Evolutionary conservation across 2,797 vertebrate species (phyloP).

Genomic region (Momotus momota): DNA sequence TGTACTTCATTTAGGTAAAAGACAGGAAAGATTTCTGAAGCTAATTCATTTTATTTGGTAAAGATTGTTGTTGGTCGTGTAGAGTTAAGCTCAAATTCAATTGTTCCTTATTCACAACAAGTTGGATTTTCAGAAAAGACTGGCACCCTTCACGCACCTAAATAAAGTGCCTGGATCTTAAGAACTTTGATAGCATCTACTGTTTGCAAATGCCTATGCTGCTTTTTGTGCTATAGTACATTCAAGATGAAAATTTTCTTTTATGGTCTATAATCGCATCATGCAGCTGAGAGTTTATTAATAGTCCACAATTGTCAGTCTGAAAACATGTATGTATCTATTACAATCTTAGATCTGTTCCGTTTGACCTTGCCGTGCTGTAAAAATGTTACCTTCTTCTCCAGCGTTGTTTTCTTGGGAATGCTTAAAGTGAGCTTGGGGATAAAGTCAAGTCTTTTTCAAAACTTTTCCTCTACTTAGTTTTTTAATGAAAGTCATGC

Average conservation of each 20-base stretch:
- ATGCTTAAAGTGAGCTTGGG: neutral
- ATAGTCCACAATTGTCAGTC: conserved; percentile 41
- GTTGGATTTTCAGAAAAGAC: neutral
- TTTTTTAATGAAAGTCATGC: neutral
- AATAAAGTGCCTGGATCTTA: neutral
- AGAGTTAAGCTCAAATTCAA: neutral
- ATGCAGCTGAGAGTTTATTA: conserved; percentile 54
- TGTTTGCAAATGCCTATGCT: conserved; percentile 21
- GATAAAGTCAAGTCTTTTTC: neutral
- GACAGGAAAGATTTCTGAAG: neutral
- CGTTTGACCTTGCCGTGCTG: neutral
- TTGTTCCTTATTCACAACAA: neutral
- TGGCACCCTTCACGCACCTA: neutral
- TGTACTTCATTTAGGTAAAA: neutral
- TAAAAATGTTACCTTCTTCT: neutral
- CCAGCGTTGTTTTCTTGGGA: neutral
- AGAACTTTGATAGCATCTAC: neutral
- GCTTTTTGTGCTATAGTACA: neutral
- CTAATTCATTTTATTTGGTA: neutral
- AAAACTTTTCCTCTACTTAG: neutral
- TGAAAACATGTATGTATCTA: conserved; percentile 39
- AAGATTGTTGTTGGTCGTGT: neutral
- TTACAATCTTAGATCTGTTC: neutral
- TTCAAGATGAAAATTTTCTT: conserved; percentile 33
- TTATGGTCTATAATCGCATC: conserved; percentile 28